Base-by-base conservation (phyloP, 2,888 invertebrate species). In the Geophilus truncorum region DNA sequence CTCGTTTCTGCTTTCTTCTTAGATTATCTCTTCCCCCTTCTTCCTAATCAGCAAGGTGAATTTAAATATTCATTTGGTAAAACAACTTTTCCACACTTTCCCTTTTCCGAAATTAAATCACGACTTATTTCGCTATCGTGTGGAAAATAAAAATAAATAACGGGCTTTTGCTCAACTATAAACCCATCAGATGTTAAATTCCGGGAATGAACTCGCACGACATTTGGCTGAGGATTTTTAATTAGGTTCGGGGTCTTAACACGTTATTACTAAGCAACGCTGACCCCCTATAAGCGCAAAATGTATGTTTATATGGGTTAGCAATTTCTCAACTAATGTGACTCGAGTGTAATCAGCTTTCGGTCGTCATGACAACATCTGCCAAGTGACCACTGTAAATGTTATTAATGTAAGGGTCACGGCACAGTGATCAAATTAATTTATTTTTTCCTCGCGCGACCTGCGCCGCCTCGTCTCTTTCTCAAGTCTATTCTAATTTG, bases 321-420 rank as follows among this genome's bases (percentile, higher is more conserved):
- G 70, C 70, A 70, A 70, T 70, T 70, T 70, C 70, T 70, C 70
- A 70, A 70, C 70, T 70, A 70, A 70, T 70, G 70, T 70, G 70
- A 70, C 70, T 70, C 70, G 70, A 70, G 70, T 70, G 70, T 70
- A 70, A 70, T 70, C 70, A 70, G 28, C 70, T 70, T 70, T 70
- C 70, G 25, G 70, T 70, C 10, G 70, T 70, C 70, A 70, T 70
- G 70, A 28, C 70, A 70, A 70, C 70, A 70, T 70, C 70, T 70
- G 70, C 70, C 70, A 70, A 70, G 25, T 70, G 70, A 70, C 70
- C 70, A 70, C 70, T 70, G 28, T 25, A 70, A 70, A 70, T 25
- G 70, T 70, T 70, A 70, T 70, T 70, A 70, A 70, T 70, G 28
- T 70, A 15, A 25, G 70, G 70, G 70, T 70, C 70, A 28, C n/a